phyloP scores from a whole-genome alignment of 2,888 invertebrate genomes.

The Papilio gigon region DNA sequence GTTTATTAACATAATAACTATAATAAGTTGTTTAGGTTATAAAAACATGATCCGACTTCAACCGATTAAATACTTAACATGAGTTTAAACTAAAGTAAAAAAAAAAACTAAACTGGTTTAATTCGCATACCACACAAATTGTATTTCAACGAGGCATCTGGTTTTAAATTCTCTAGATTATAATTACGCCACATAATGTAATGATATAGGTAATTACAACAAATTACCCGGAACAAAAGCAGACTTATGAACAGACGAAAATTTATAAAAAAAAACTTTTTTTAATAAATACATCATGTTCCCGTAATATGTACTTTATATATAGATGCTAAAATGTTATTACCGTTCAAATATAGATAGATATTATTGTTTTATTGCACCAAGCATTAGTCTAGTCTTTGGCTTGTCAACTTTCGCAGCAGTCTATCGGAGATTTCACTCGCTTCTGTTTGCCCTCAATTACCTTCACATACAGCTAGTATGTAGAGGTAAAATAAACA shows the following conservation, averaged over 20 bases:
- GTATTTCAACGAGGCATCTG: too few species aligned
- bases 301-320: too few species aligned
- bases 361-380: too few species aligned
- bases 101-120: conserved; percentile 5
- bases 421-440: conserved; percentile 29
- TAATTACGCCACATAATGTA: background rate
- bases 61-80: background rate
- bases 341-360: too few species aligned
- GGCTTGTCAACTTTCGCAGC: conserved; percentile 22
- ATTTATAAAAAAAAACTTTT: too few species aligned
- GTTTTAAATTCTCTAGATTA: background rate
- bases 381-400: too few species aligned
- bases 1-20: conserved; percentile 6
- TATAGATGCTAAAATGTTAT: too few species aligned
- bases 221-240: too few species aligned
- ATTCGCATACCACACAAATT: too few species aligned
- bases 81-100: background rate
- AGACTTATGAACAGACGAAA: too few species aligned
- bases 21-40: conserved; percentile 2
- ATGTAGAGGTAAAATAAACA: too few species aligned
- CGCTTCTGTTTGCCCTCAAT: conserved; percentile 29
- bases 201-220: conserved; percentile 2
- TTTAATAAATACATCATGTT: too few species aligned
- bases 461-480: background rate
- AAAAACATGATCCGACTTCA: conserved; percentile 11